Evolutionary conservation across 1,140 invertebrate genomes (phyloP), one percentile per base, ranked within the genome.

Genomic region (Drosophila bipectinata): DNA sequence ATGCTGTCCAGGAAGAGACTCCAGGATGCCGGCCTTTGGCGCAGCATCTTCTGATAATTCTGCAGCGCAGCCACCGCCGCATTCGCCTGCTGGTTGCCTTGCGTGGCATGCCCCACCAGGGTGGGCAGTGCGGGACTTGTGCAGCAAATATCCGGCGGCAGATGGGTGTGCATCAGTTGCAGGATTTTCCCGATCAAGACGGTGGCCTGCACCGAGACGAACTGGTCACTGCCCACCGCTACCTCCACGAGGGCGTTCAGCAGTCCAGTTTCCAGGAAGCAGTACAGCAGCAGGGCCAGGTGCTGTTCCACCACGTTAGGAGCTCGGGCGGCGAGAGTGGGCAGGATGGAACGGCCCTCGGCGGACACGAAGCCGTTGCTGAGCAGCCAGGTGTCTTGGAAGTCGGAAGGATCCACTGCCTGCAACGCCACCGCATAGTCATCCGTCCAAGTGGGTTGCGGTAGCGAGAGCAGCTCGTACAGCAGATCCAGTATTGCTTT

Each of bases 231-330:
- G 26, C 95, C 96, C 5, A 97, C 95, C 76, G 98, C 97, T 4
- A 98, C 98, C 93, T 98, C 97, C 10, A 97, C 96, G 37, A 99
- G 93, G 10, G 97, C 98, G 89, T 97, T 95, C 45, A 98, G 93
- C 9, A 99, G 91, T 44, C 98, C 97, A 63, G 95, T 95, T 92
- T 97, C 95, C 39, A 99, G 92, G 90, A 99, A 96, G 79, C 96
- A 95, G 81, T 97, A 96, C 5, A 99, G 93, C 62, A 99, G 92
- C 14, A 99, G 92, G n/a, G 97, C 95, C 74, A 97, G 93, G 93
- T 99, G 98, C 90, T 98, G 96, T 91, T 98, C 97, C 47, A 96
- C 95, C 62, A 99, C 94, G 92, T 98, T 98, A 1, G 97, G 96
- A 66, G 97, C 97, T 55, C 94, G 94, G 32, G 95, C 95, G 28